phyloP scores from a whole-genome alignment of 2,113 vertebrate species.

The Tychaedon coryphoeus region DNA sequence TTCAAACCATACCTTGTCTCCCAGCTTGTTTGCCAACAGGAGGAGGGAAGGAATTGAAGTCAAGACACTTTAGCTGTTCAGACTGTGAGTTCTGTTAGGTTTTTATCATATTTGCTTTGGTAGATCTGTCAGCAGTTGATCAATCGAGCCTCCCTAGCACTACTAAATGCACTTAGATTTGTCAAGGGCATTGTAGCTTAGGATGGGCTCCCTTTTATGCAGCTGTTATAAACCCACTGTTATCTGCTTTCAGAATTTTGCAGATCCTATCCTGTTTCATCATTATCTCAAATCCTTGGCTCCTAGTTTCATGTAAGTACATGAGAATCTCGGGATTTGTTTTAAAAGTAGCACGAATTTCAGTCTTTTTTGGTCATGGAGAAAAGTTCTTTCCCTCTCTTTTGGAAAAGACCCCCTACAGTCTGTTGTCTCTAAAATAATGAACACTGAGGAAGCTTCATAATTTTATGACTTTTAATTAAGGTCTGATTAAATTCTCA shows the following conservation, averaged over 20 bases:
- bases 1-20: not conserved
- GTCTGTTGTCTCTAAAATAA: not conserved
- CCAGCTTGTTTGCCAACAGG: not conserved
- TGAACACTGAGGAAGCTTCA: not conserved
- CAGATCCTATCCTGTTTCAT: not conserved
- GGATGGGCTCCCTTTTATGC: not conserved
- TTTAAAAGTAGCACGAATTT: not conserved
- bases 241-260: not conserved
- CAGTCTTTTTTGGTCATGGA: not conserved
- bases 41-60: not conserved
- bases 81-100: not conserved
- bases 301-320: not conserved
- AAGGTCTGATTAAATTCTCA: not conserved
- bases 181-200: constrained; percentile 3
- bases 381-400: not conserved
- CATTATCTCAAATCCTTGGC: not conserved
- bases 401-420: not conserved
- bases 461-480: not conserved
- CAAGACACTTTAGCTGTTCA: not conserved
- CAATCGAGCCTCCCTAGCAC: not conserved
- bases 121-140: not conserved
- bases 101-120: not conserved
- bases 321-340: not conserved
- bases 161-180: not conserved
- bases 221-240: not conserved